A percentile compares a stretch with the other conserved stretches of the same genome.
Evolutionary conservation across 2,888 invertebrate species (phyloP).

Genomic region (Macrosoma leucophasiata): DNA sequence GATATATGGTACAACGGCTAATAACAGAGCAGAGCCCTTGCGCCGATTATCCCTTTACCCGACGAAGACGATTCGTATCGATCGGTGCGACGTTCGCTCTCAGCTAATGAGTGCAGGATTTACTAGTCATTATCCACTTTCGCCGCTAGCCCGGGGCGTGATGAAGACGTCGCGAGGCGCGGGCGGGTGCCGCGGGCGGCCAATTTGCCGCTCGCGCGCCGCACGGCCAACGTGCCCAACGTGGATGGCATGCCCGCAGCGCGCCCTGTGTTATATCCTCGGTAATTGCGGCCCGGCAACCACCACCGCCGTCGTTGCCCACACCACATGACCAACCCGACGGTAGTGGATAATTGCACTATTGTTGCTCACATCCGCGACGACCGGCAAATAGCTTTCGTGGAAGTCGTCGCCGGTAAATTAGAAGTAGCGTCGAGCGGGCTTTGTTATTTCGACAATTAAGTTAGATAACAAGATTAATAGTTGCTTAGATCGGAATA

Average conservation of each 20-base stretch:
- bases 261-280: conserved; percentile 62
- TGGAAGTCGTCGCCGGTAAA: conserved; percentile 40
- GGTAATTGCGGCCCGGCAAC: conserved; percentile 59
- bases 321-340: conserved; percentile 49
- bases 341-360: conserved; percentile 67
- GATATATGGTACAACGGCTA: conserved; percentile 73
- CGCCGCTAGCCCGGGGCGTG: conserved; percentile 57
- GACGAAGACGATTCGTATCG: conserved; percentile 68
- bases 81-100: conserved; percentile 60
- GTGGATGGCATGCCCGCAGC: conserved; percentile 47
- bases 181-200: conserved; percentile 47
- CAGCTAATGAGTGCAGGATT: conserved; percentile 70
- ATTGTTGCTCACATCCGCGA: conserved; percentile 54
- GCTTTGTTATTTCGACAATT: conserved; percentile 59
- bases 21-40: conserved; percentile 61
- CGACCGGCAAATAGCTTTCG: conserved; percentile 49
- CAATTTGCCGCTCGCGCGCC: conserved; percentile 54
- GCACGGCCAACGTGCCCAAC: conserved; percentile 45
- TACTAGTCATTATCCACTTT: conserved; percentile 73
- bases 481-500: conserved; percentile 44
- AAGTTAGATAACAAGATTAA: conserved; percentile 58
- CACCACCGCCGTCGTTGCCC: no score
- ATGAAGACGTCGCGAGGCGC: conserved; percentile 60
- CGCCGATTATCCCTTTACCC: conserved; percentile 69
- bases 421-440: conserved; percentile 50